Evolutionary conservation across 1,140 invertebrate genomes (phyloP).

Genomic region (Solen grandis): DNA sequence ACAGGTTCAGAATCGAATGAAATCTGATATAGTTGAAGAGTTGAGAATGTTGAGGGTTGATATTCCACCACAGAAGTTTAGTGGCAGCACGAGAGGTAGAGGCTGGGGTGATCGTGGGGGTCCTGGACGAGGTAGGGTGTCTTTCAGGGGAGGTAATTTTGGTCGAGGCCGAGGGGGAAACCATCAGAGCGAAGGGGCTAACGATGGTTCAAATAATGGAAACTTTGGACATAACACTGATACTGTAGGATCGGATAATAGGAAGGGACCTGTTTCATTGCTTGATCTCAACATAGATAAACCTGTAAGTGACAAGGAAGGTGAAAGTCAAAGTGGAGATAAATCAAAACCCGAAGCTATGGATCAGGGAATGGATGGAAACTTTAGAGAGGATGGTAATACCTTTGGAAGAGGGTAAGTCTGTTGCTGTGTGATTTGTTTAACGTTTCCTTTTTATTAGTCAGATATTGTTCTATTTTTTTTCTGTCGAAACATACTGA

Average conservation of each 20-base stretch:
- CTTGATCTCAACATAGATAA: conserved; percentile 28
- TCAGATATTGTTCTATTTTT: too few relatives aligned
- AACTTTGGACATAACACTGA: not conserved
- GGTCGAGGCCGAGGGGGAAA: not conserved
- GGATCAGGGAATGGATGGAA: too few relatives aligned
- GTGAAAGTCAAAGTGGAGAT: not conserved
- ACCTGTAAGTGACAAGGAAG: conserved; percentile 3
- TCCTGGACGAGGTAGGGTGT: conserved; percentile 6
- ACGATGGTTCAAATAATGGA: not conserved
- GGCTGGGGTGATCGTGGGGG: not conserved
- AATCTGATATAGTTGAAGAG: conserved; percentile 25
- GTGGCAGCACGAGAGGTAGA: too few relatives aligned
- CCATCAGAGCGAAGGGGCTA: not conserved
- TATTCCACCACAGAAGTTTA: too few relatives aligned
- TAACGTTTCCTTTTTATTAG: not conserved
- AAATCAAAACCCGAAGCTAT: too few relatives aligned
- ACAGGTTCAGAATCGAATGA: conserved; percentile 24
- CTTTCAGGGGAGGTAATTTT: not conserved
- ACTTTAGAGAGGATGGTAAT: not conserved
- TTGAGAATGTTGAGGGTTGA: conserved; percentile 1
- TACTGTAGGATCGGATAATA: conserved; percentile 10
- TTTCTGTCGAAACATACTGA: too few relatives aligned
- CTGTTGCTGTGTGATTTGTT: not conserved
- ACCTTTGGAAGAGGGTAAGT: not conserved
- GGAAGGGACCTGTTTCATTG: conserved; percentile 30